Conservation (phyloP, 2,113 vertebrate species). For the Atrichornis clamosus region DNA sequence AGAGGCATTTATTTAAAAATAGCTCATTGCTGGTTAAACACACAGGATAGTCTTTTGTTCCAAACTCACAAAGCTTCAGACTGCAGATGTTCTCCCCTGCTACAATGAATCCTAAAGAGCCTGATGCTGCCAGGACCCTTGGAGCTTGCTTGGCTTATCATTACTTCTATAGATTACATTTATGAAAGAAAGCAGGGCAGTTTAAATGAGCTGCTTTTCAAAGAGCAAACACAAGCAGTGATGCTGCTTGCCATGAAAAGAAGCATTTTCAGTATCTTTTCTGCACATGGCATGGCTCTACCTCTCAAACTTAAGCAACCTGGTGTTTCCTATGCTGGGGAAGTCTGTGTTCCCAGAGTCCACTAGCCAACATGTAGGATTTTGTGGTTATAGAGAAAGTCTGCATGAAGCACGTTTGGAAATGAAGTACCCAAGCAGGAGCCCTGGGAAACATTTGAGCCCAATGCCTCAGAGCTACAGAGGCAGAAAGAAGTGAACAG, state of each 20-base stretch:
- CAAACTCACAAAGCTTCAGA: background rate
- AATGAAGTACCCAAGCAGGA: background rate
- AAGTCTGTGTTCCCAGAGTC: background rate
- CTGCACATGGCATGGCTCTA: accelerated
- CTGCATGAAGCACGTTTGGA: background rate
- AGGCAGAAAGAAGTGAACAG: background rate
- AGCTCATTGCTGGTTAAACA: background rate
- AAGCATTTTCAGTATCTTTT: background rate
- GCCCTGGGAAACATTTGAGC: slow-evolving; percentile 7
- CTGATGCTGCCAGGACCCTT: background rate
- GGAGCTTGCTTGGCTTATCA: background rate
- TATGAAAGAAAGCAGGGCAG: background rate
- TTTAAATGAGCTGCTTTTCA: background rate
- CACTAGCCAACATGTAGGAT: accelerated
- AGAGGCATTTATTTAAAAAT: slow-evolving; percentile 2
- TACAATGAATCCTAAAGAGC: slow-evolving; percentile 29
- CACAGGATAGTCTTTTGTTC: background rate
- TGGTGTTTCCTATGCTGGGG: background rate
- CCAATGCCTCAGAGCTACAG: background rate
- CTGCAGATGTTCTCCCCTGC: slow-evolving; percentile 34
- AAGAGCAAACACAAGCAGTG: background rate
- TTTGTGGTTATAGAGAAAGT: background rate
- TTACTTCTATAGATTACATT: slow-evolving; percentile 9
- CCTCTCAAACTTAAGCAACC: background rate
- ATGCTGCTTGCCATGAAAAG: background rate